phyloP scores from a whole-genome alignment of 2,888 invertebrate genomes.

The Dysmachus trigonus region DNA sequence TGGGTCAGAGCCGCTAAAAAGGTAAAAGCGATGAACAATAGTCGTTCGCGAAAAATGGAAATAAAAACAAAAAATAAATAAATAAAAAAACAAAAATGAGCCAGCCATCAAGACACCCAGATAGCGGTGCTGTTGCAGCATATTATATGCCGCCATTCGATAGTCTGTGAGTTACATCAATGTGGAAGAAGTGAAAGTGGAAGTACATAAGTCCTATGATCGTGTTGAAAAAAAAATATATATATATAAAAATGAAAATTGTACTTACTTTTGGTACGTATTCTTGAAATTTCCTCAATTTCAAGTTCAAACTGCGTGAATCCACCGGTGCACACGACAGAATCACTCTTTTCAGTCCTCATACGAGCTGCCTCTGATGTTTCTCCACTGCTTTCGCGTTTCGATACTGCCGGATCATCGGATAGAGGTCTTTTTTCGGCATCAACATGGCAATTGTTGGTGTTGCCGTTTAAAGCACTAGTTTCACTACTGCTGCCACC shows the following conservation, averaged over 20 bases:
- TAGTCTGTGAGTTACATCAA: conserved; percentile 3
- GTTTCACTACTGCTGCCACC: not conserved
- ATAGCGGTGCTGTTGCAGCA: not conserved
- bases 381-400: conserved; percentile 47
- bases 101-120: not conserved
- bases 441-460: conserved; percentile 39
- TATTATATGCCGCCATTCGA: not conserved
- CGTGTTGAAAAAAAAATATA: not conserved
- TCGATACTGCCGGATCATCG: conserved; percentile 42
- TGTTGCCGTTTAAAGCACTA: conserved; percentile 11
- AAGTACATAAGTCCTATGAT: not conserved
- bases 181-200: conserved; percentile 19
- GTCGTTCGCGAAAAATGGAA: not conserved
- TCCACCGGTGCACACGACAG: conserved; percentile 50
- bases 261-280: conserved; percentile 48
- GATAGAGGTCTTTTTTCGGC: conserved; percentile 43
- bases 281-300: conserved; percentile 51
- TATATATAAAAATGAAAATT: not conserved
- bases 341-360: conserved; percentile 50
- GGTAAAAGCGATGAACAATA: not conserved
- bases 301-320: conserved; percentile 48
- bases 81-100: too few species aligned
- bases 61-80: too few species aligned
- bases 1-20: not conserved
- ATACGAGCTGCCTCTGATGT: conserved; percentile 43